Conservation (phyloP, 1,140 invertebrate species). For the Drosophila lacteicornis region DNA sequence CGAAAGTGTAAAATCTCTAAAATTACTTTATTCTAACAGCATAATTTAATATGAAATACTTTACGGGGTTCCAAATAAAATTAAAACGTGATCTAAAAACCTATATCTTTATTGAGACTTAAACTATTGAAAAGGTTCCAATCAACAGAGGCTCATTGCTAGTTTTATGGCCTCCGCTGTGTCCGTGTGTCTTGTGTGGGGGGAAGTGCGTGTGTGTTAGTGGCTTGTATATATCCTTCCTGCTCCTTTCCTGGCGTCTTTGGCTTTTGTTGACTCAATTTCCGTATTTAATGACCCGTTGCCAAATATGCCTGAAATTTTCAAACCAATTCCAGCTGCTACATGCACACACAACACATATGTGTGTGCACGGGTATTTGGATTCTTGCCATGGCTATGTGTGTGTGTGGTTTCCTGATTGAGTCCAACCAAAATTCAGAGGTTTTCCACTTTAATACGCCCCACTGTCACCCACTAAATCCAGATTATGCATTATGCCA, state of each 20-base stretch:
- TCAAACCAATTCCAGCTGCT: slow-evolving; percentile 60
- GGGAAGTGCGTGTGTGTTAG: slow-evolving; percentile 52
- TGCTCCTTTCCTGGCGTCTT: slow-evolving; percentile 64
- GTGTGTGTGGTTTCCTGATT: slow-evolving; percentile 53
- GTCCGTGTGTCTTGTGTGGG: slow-evolving; percentile 12
- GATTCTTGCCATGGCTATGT: slow-evolving; percentile 6
- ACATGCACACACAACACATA: slow-evolving; percentile 2
- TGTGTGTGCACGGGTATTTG: slow-evolving; percentile 8
- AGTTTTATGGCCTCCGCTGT: slow-evolving; percentile 18
- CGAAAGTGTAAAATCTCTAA: background rate
- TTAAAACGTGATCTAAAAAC: background rate
- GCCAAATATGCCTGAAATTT: slow-evolving; percentile 77
- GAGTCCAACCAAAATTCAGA: slow-evolving; percentile 29
- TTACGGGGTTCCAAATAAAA: too few relatives aligned
- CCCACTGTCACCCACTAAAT: slow-evolving; percentile 13
- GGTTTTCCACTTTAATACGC: slow-evolving; percentile 18
- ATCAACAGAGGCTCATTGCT: background rate
- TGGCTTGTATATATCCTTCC: slow-evolving; percentile 68
- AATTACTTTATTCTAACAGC: background rate
- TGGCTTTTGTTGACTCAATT: slow-evolving; percentile 84
- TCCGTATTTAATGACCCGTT: slow-evolving; percentile 84
- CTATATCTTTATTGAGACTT: background rate
- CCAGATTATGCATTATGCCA: slow-evolving; percentile 27
- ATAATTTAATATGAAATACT: background rate
- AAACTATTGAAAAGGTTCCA: background rate